A percentile compares a stretch with the other conserved stretches of the same genome.
phyloP scores from a whole-genome alignment of 2,797 vertebrate species.

The Cryptoblepharus egeriae region DNA sequence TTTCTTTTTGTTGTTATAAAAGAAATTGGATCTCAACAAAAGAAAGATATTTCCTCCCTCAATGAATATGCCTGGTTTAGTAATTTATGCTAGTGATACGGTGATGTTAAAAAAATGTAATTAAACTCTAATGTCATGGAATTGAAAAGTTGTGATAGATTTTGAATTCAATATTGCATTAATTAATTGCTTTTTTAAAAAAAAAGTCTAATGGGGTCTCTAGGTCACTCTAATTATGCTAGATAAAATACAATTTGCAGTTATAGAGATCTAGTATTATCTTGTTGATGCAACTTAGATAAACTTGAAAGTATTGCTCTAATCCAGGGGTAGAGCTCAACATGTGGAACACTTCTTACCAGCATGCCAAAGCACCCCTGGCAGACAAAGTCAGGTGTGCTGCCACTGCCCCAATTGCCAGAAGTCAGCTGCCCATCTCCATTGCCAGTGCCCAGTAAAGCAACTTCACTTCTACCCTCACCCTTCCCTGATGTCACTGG shows the following conservation, averaged over 20 bases:
- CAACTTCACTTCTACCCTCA: no score
- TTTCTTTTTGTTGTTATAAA: no score
- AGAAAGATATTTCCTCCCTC: background rate
- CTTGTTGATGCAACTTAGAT: no score
- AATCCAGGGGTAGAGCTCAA: no score
- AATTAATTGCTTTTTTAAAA: conserved; percentile 8
- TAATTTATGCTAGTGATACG: background rate
- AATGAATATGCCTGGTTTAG: background rate
- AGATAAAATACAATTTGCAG: background rate
- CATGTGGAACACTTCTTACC: no score
- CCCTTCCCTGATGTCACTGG: no score
- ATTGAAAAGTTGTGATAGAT: conserved; percentile 26
- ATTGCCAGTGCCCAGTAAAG: no score
- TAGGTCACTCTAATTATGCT: background rate
- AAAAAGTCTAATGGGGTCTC: background rate
- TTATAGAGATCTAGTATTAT: background rate
- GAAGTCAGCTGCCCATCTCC: no score
- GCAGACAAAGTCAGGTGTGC: no score
- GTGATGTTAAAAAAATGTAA: background rate
- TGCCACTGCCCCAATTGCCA: no score
- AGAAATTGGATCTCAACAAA: background rate
- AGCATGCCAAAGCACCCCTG: no score
- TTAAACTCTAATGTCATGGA: conserved; percentile 39
- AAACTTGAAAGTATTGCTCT: background rate
- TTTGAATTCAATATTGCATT: conserved; percentile 9